Evolutionary conservation across 2,113 vertebrate genomes (phyloP).

Genomic region (Reinhardtius hippoglossoides): DNA sequence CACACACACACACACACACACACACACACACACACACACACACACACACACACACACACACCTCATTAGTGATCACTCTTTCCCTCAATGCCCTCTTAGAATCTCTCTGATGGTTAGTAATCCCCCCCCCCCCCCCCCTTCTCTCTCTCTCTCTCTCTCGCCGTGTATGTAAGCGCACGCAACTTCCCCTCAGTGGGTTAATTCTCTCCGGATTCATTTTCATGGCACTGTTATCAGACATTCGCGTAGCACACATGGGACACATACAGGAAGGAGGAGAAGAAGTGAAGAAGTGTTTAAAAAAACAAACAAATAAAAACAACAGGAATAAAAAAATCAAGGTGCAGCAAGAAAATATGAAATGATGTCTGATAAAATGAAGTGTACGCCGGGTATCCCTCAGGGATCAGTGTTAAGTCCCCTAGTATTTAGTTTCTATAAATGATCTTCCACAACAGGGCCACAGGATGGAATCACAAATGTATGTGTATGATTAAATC

Average conservation of each 20-base stretch:
- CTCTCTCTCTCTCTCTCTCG: constrained; percentile 43
- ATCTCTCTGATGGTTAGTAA: constrained; percentile 59
- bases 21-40: constrained; percentile 47
- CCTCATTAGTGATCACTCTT: constrained; percentile 66
- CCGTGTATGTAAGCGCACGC: constrained; percentile 19
- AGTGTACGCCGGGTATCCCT: constrained; percentile 1
- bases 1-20: constrained; percentile 64
- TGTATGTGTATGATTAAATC: background rate
- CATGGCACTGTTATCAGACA: constrained; percentile 59
- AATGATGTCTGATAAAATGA: background rate
- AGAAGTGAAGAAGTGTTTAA: constrained; percentile 5
- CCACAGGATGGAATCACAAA: background rate
- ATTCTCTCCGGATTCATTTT: constrained; percentile 57
- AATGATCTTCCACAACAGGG: background rate
- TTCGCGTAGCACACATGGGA: constrained; percentile 37
- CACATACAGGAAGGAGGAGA: background rate
- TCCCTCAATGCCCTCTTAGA: constrained; percentile 53
- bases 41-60: constrained; percentile 44
- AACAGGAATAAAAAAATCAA: background rate
- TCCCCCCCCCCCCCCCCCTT: no score
- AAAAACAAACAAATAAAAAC: constrained; percentile 2
- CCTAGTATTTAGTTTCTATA: background rate
- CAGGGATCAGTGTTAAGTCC: background rate
- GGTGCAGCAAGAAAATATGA: background rate
- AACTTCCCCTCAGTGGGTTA: constrained; percentile 22